Conservation (phyloP, 2,797 vertebrate species). For the Alca torda region DNA sequence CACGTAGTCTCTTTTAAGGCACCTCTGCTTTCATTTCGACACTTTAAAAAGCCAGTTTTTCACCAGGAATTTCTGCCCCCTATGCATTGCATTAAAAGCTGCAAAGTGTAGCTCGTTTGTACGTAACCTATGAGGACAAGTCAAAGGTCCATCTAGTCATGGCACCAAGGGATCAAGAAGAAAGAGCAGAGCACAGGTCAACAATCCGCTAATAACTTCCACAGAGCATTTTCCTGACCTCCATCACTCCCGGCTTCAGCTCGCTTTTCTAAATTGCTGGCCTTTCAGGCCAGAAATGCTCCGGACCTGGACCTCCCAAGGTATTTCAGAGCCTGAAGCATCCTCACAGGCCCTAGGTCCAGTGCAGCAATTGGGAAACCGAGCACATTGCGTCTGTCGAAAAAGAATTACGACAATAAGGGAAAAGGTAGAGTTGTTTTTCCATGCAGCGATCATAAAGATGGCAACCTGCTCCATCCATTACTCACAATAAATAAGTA, state of each 20-base stretch:
- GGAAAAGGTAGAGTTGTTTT: neutral
- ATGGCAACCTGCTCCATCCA: constrained; percentile 6
- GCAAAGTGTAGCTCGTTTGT: fast-evolving
- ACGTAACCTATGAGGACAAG: neutral
- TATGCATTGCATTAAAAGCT: neutral
- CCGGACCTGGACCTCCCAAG: neutral
- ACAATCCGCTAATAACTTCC: fast-evolving
- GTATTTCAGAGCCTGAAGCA: neutral
- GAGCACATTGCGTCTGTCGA: neutral
- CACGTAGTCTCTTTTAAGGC: neutral
- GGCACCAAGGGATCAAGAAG: neutral
- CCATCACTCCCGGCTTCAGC: neutral
- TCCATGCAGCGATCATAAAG: neutral
- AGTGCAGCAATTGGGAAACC: neutral
- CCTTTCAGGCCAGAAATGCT: neutral
- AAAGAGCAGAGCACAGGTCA: neutral
- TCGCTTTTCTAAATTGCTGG: neutral
- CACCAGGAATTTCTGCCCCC: neutral
- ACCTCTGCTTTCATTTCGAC: neutral
- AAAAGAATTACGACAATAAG: neutral
- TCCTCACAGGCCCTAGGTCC: neutral
- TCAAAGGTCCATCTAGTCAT: neutral
- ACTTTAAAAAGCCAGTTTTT: neutral
- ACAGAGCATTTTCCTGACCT: neutral
- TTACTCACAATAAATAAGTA: constrained; percentile 50